Conservation (phyloP, 2,113 vertebrate species). For the Bubo scandiacus region DNA sequence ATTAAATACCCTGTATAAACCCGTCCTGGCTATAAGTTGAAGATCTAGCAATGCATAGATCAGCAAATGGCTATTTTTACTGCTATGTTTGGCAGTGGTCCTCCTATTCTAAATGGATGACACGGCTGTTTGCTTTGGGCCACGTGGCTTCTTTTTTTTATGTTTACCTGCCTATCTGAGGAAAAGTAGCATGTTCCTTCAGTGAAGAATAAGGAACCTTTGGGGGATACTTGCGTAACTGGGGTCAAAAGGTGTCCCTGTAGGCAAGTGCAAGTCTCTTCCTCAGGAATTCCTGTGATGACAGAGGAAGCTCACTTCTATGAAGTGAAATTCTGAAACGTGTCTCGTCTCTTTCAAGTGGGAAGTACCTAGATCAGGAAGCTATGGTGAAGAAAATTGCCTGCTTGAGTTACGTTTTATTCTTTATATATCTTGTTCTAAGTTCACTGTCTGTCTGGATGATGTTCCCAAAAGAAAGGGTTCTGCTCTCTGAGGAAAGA, state of each 20-base stretch:
- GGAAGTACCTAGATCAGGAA: neutral
- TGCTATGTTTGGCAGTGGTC: neutral
- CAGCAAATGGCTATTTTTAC: neutral
- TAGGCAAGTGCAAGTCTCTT: neutral
- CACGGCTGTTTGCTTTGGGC: neutral
- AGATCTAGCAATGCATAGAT: neutral
- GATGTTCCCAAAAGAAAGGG: neutral
- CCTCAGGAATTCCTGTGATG: neutral
- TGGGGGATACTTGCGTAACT: neutral
- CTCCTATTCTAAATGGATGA: neutral
- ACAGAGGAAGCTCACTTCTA: neutral
- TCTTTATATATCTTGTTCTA: neutral
- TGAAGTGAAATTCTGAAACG: neutral
- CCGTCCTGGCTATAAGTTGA: neutral
- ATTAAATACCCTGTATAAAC: neutral
- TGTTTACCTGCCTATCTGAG: neutral
- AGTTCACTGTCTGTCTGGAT: neutral
- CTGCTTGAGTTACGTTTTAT: neutral
- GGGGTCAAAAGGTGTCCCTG: neutral
- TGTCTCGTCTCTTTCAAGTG: neutral
- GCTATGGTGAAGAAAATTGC: neutral
- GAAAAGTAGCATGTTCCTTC: neutral
- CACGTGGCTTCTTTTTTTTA: neutral
- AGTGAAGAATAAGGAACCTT: neutral
- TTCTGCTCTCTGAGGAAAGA: neutral